Conservation (phyloP, 2,797 vertebrate genomes). For the Gallinago stenura region DNA sequence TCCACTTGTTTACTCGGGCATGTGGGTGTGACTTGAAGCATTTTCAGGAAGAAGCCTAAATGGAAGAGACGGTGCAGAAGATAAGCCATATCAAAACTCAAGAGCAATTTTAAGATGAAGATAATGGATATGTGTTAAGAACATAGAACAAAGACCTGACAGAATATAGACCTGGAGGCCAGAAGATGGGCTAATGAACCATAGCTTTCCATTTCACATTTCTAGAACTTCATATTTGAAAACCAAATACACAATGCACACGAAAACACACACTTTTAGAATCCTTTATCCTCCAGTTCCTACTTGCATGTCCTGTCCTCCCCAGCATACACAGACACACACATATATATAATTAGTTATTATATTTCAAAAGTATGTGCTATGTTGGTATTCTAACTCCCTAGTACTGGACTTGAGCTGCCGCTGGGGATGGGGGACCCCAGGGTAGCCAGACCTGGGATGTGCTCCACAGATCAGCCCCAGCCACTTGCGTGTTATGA, state of each 20-base stretch:
- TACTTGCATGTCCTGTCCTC: background rate
- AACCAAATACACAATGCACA: background rate
- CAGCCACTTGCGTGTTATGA: too few species aligned
- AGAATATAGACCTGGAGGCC: background rate
- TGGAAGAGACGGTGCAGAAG: background rate
- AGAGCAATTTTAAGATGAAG: background rate
- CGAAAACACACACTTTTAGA: background rate
- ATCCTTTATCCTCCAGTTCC: background rate
- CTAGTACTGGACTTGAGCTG: background rate
- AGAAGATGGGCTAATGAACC: background rate
- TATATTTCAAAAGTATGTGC: background rate
- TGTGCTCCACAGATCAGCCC: background rate
- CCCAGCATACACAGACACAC: background rate
- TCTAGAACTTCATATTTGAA: background rate
- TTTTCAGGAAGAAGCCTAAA: background rate
- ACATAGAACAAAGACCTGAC: background rate
- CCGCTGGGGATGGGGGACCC: background rate
- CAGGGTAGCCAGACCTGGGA: background rate
- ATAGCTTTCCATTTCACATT: background rate
- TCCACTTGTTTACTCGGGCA: background rate
- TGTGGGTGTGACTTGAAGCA: background rate
- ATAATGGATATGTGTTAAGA: background rate
- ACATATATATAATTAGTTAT: accelerated
- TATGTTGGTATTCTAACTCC: background rate
- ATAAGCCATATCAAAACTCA: background rate